Base-by-base conservation (phyloP, 2,113 vertebrate species). In the Pyxicephalus adspersus region DNA sequence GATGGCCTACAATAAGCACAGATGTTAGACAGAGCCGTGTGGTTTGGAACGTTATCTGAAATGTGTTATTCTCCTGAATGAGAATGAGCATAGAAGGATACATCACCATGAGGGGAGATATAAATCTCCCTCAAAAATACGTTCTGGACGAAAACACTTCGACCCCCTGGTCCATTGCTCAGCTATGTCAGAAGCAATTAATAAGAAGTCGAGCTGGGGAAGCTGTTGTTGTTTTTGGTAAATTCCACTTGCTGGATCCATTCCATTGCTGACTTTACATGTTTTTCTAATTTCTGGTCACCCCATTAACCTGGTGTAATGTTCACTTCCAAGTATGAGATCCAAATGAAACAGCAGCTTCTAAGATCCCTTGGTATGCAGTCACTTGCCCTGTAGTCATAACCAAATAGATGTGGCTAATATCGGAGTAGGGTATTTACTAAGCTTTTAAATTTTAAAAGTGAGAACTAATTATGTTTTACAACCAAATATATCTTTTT, bases 211-310 rank as follows among this genome's bases (percentile, higher is more conserved):
- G 5, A 61, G 50, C 28, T 71, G 61, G 57, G 34, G 58, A 63
- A 66, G 20, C 31, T 23, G 50, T 64, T 81, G 79, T 82, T 82
- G 58, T 82, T 82, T 65, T 82, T 82, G 63, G 80, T 82, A 28
- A 55, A 58, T 58, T 82, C n/a, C 29, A 74, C 80, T 65, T 66
- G 72, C 55, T 82, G 80, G 80, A 75, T 74, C 22, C 17, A 20
- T 57, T 75, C 71, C 80, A 66, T 66, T 82, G 80, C 80, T 82
- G 80, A 82, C 80, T 73, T 82, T 82, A 66, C 50, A 82, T 82
- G 70, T 82, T 82, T 66, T 75, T 82, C 20, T 75, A 82, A 73
- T 82, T 66, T 51, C 52, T 34, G 70, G 66, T 61, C 71, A 82
- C 80, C 80, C 80, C 71, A 82, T 82, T 82, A 82, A 75, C 71